Conservation (phyloP, 2,888 invertebrate species). For the Clanis bilineata region DNA sequence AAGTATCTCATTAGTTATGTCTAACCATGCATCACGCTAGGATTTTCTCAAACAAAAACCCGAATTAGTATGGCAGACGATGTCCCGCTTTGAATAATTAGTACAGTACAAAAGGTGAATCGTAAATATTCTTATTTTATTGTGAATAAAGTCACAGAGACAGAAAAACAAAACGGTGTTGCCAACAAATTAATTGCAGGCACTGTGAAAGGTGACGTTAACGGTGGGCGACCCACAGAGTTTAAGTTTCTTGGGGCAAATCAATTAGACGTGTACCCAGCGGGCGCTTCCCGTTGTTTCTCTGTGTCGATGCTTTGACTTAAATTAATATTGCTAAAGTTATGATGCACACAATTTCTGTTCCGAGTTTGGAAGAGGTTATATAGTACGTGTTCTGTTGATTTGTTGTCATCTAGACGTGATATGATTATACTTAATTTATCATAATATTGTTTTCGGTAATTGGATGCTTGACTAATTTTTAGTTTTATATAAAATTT, state of each 20-base stretch:
- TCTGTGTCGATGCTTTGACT: slow-evolving; percentile 1
- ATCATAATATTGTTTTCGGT: too few relatives aligned
- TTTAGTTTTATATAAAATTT: too few relatives aligned
- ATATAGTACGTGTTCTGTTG: neutral
- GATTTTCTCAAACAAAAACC: neutral
- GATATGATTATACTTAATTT: too few relatives aligned
- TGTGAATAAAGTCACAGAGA: slow-evolving; percentile 31
- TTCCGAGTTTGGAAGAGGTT: neutral
- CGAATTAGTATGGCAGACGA: slow-evolving; percentile 4
- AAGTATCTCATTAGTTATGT: neutral
- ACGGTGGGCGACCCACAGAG: slow-evolving; percentile 41
- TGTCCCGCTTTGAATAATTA: slow-evolving; percentile 14
- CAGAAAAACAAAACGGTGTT: slow-evolving; percentile 14
- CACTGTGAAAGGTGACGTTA: slow-evolving; percentile 56
- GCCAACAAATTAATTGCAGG: slow-evolving; percentile 55
- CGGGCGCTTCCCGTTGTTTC: slow-evolving; percentile 28
- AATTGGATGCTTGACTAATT: too few relatives aligned
- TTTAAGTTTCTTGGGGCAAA: slow-evolving; percentile 37
- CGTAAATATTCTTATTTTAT: slow-evolving; percentile 14
- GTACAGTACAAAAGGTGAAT: slow-evolving; percentile 14
- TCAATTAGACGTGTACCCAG: slow-evolving; percentile 52
- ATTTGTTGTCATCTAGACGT: neutral
- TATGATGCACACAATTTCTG: slow-evolving; percentile 2
- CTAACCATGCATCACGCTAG: neutral
- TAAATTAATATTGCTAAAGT: slow-evolving; percentile 15